These are phyloP conservation scores for Eupeodes luniger DNA, from an alignment of 2,888 invertebrate genomes.

Conservation along the genomic window DNA sequence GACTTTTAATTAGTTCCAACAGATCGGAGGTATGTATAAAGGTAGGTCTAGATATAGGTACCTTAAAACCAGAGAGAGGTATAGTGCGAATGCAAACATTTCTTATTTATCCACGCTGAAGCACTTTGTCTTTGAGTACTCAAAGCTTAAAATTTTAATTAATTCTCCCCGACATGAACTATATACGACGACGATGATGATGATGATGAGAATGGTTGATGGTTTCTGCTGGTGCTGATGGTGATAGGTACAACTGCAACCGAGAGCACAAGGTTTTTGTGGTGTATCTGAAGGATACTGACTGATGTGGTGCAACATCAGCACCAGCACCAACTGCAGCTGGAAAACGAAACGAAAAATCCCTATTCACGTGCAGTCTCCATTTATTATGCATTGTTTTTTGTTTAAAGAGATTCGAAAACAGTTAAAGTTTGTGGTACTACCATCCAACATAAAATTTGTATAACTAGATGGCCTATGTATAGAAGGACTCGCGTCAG, in stretches of 20 bases:
- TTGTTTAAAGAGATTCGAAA: background rate
- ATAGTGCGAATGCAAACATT: constrained; percentile 43
- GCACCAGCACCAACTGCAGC: background rate
- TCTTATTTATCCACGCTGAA: constrained; percentile 55
- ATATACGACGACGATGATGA: background rate
- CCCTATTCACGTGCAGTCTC: constrained; percentile 52
- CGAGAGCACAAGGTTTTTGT: background rate
- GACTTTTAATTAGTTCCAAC: constrained; percentile 60
- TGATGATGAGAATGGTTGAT: constrained; percentile 4
- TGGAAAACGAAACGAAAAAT: constrained; percentile 12
- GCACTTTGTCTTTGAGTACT: constrained; percentile 60
- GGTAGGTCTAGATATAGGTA: background rate
- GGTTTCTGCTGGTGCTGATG: background rate
- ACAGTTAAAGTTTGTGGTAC: too few species aligned
- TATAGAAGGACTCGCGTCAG: too few species aligned
- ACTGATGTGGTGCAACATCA: background rate
- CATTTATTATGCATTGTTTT: constrained; percentile 60
- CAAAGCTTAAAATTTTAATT: constrained; percentile 72
- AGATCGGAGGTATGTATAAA: background rate
- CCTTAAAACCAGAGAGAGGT: background rate
- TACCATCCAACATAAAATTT: background rate
- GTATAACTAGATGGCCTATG: background rate
- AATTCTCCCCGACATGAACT: constrained; percentile 56
- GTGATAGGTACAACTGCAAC: background rate
- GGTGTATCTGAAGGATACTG: constrained; percentile 10